phyloP scores from a whole-genome alignment of 2,888 invertebrate genomes.

The Coleophora flavipennella region DNA sequence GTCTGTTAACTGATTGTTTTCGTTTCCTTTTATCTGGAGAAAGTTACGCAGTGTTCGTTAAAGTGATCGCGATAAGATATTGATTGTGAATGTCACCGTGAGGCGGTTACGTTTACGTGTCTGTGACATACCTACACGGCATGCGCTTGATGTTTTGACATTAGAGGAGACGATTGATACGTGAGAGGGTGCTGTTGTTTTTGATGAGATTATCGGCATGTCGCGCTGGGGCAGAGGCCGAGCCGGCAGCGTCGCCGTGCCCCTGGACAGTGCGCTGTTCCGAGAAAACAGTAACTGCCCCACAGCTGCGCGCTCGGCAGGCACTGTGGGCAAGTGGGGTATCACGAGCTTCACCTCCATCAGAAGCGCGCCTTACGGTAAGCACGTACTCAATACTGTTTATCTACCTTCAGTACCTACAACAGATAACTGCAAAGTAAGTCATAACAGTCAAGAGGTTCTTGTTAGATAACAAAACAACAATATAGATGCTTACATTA shows the following conservation, averaged over 20 bases:
- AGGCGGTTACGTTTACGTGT: slow-evolving; percentile 18
- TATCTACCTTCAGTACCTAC: slow-evolving; percentile 18
- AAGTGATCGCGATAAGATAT: slow-evolving; percentile 26
- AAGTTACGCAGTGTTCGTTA: slow-evolving; percentile 37
- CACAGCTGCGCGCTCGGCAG: slow-evolving; percentile 89
- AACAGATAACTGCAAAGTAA: background rate
- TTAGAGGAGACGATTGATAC: slow-evolving; percentile 42
- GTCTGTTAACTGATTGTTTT: slow-evolving; percentile 64
- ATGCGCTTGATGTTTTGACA: slow-evolving; percentile 51
- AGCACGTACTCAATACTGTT: slow-evolving; percentile 21
- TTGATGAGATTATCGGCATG: slow-evolving; percentile 72
- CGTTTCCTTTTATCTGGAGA: slow-evolving; percentile 58
- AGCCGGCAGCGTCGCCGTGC: slow-evolving; percentile 74
- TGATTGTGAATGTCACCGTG: slow-evolving; percentile 19
- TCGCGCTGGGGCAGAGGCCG: slow-evolving; percentile 77
- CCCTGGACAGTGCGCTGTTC: slow-evolving; percentile 75
- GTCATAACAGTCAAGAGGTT: slow-evolving; percentile 16
- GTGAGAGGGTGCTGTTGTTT: slow-evolving; percentile 50
- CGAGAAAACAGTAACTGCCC: slow-evolving; percentile 89
- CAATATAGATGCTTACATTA: background rate
- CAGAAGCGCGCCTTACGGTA: slow-evolving; percentile 83
- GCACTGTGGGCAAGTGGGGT: slow-evolving; percentile 95
- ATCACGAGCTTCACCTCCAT: slow-evolving; percentile 94
- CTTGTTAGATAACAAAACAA: slow-evolving; percentile 16
- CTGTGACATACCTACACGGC: slow-evolving; percentile 22